Evolutionary conservation across 1,140 invertebrate genomes (phyloP).

Genomic region (Teleopsis dalmanni): DNA sequence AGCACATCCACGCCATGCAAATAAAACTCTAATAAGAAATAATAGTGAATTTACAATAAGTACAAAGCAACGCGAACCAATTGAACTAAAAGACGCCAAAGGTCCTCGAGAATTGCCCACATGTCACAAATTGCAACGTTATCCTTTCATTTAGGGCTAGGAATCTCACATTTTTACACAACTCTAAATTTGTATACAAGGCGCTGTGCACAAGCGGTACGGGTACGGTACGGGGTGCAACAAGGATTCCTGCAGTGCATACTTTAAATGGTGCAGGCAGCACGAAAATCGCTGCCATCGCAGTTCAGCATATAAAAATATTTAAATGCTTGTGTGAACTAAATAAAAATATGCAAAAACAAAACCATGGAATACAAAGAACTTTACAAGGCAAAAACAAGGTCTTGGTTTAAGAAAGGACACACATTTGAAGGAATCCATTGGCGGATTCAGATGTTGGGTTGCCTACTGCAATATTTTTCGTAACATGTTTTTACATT

Average conservation of each 20-base stretch:
- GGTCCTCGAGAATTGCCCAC: constrained; percentile 7
- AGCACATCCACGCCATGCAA: not conserved
- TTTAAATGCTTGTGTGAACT: constrained; percentile 13
- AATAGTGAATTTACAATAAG: not conserved
- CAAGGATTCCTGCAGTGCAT: not conserved
- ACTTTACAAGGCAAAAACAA: not conserved
- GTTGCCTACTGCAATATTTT: too few species aligned
- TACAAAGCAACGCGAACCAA: not conserved
- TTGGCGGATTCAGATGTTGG: too few species aligned
- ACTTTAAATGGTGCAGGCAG: not conserved
- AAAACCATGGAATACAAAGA: not conserved
- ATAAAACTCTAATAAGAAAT: not conserved
- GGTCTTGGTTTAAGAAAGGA: not conserved
- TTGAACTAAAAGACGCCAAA: constrained; percentile 7
- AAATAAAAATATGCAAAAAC: not conserved
- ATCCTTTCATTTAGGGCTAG: not conserved
- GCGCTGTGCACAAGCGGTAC: not conserved
- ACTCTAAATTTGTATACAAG: too few species aligned
- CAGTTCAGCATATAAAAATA: constrained; percentile 14
- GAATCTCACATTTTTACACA: not conserved
- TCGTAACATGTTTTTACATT: too few species aligned
- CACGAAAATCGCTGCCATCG: not conserved
- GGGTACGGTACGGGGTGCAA: not conserved
- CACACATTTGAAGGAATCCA: too few species aligned
- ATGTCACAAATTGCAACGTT: not conserved